Evolutionary conservation across 2,113 vertebrate genomes (phyloP), one percentile per base, ranked within the genome.

Genomic region (Scortum barcoo): DNA sequence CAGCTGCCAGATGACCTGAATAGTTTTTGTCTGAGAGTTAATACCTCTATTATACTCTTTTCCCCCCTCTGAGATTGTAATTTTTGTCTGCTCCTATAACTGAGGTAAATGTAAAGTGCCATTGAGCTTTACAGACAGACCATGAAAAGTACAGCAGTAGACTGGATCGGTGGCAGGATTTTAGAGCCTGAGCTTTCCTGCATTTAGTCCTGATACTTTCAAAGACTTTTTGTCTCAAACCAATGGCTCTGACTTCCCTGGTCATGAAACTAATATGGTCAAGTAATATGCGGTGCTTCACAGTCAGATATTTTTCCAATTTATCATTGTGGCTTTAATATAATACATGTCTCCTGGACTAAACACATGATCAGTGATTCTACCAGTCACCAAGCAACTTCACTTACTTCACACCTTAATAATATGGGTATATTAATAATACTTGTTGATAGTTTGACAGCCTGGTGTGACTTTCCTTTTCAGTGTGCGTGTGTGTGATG

Each of bases 11-110:
- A 44, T 53, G n/a, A 77, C 53, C 51, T 54, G 28, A 5, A 78
- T 38, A 26, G 16, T 20, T 78, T 76, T 20, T 74, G 66, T 74
- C 56, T 67, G 20, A 0, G 9, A 58, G 65, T 30, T 83, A 51
- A 72, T 48, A 16, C 61, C 66, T 58, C 28, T 38, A 9, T 78
- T 48, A 48, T 61, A n/a, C 1, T 58, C 2, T 0, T 16, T 20
- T 3, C 30, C n/a, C 19, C 13, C 5, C 11, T 38, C 20, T 56
- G 30, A 57, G 20, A 2, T 22, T 44, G 44, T 48, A 38, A 71
- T 14, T 14, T 48, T 4, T 57, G 70, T 48, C 40, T 22, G 40
- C n/a, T 73, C 17, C 28, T 50, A 17, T 28, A 40, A 13, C 2
- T 28, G 36, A 40, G 4, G 22, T 38, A 40, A 48, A 69, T 60